A percentile compares a stretch with the other conserved stretches of the same genome.
phyloP scores from a whole-genome alignment of 2,797 vertebrate species.

The Micrastur ruficollis region DNA sequence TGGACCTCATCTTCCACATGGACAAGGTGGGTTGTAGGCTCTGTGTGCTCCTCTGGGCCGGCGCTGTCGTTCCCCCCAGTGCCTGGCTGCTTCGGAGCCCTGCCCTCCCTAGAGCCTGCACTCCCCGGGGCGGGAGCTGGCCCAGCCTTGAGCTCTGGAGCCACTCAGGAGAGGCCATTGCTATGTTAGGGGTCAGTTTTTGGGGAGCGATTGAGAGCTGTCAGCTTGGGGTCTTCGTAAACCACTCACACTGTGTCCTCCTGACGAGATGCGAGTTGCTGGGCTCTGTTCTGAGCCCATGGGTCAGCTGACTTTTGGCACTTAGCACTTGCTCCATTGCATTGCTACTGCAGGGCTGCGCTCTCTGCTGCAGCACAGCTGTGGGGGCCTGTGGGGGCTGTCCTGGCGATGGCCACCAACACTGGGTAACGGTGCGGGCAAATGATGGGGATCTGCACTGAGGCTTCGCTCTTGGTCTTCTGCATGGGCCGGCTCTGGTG shows the following conservation, averaged over 20 bases:
- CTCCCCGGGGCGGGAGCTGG: neutral
- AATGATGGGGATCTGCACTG: fast-evolving
- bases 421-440: fast-evolving
- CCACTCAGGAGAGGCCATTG: neutral
- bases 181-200: neutral
- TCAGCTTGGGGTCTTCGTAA: neutral
- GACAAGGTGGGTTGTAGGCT: constrained; percentile 78
- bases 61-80: neutral
- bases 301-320: too few relatives aligned
- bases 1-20: constrained; percentile 87
- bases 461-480: neutral
- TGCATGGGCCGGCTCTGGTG: fast-evolving
- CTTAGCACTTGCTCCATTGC: fast-evolving
- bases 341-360: neutral
- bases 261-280: fast-evolving
- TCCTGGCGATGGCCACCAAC: neutral
- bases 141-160: neutral
- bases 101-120: neutral
- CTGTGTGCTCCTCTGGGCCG: neutral
- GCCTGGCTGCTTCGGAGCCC: neutral
- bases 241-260: fast-evolving
- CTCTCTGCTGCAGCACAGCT: neutral
- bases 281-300: fast-evolving
- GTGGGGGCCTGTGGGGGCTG: neutral
- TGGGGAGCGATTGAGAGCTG: neutral